Evolutionary conservation across 1,140 invertebrate genomes (phyloP).

Genomic region (Rhopalosiphum padi): DNA sequence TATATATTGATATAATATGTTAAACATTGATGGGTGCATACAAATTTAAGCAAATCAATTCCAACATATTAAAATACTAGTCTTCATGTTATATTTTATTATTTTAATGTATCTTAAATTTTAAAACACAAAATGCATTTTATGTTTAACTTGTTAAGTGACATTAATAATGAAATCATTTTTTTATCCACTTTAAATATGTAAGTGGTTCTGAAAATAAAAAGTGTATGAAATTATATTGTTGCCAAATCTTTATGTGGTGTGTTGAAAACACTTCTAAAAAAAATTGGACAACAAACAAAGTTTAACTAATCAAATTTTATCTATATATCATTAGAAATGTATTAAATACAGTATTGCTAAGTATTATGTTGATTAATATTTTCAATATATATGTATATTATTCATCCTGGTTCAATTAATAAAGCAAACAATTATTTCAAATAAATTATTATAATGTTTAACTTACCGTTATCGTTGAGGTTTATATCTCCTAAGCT

Average conservation of each 20-base stretch:
- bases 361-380: not conserved
- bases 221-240: not conserved
- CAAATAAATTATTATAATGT: not conserved
- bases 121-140: not conserved
- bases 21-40: no score
- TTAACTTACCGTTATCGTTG: not conserved
- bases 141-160: not conserved
- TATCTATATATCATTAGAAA: not conserved
- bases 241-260: not conserved
- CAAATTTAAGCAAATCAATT: no score
- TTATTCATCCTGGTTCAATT: no score
- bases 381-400: no score
- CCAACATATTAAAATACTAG: no score
- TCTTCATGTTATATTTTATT: not conserved
- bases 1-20: no score
- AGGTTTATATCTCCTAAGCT: slow-evolving; percentile 62
- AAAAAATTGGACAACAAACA: not conserved
- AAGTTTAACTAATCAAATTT: not conserved
- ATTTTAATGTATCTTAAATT: not conserved
- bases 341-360: not conserved
- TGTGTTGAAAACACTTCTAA: not conserved
- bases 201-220: not conserved
- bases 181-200: not conserved
- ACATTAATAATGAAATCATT: not conserved
- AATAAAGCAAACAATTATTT: not conserved